Base-by-base conservation (phyloP, 2,888 invertebrate species). In the Noctuana brunneofusca region DNA sequence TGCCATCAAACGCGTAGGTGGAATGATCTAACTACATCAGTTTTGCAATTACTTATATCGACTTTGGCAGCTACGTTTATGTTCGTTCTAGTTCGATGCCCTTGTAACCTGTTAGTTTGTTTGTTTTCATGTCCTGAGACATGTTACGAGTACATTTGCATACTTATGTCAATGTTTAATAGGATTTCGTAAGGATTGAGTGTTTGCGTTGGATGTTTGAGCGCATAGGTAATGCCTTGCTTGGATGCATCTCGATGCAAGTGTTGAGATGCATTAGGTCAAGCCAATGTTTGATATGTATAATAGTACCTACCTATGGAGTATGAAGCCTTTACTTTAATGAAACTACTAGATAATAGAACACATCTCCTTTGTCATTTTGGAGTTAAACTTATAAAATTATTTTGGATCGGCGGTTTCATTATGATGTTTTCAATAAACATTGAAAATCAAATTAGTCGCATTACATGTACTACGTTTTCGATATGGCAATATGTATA, bases 1-100 rank as follows among this genome's bases (percentile, higher is more conserved):
- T 71, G 49, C 22, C 12, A 38, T 53, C 20, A 35, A 49, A 65
- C 22, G 30, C n/a, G n/a, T n/a, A n/a, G n/a, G n/a, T n/a, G n/a
- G n/a, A 41, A 41, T 41, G 38, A 16, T 16, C 59, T 60, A 58
- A 65, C 41, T 27, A 18, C 53, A 53, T 32, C 14, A 43, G 24
- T 60, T 18, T 63, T 58, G 66, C 57, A 64, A 56, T 67, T 63
- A 59, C 62, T 66, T 64, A 62, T 63, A 68, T 68, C 63, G 62
- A 35, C 58, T 58, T 59, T 65, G 57, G 64, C 65, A 62, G 66
- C 70, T 66, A 70, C 64, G 69, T 70, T 71, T 71, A 53, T 68
- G 66, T 64, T 66, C 62, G 69, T 73, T 78, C 74, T 73, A 76
- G 78, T 83, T 81, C 73, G 72, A 71, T 69, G 83, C 76, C 79